Base-by-base conservation (phyloP, 2,113 vertebrate species). In the Calyptomena viridis region DNA sequence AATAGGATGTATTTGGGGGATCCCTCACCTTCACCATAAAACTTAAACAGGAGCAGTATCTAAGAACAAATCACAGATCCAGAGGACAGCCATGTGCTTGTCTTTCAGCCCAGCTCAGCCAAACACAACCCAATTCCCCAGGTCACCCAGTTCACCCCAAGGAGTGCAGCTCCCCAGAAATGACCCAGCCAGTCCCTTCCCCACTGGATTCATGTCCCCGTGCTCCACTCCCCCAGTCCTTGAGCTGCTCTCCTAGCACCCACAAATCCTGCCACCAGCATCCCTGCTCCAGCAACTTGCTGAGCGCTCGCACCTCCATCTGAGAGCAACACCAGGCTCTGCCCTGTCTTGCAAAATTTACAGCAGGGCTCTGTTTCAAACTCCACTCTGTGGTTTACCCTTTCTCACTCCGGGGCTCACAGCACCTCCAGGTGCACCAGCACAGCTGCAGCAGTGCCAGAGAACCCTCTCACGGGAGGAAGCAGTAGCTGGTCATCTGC, bases 401-500 rank as follows among this genome's bases (percentile, higher is more conserved):
- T 94, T 82, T 89, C 74, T 71, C 78, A 1, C 56, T 24, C 25
- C 1, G 1, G 46, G 55, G 53, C 66, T 83, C 0, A 6, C 66
- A 87, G 68, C 52, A 84, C 27, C 84, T 56, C 68, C 21, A 24
- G 80, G 72, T 84, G 80, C 28, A 11, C 42, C 84, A 69, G 60
- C 1, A 0, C 92, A 84, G 95, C 86, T 92, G 91, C 83, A 23
- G 40, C 2, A 0, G 18, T 52, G 37, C 47, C 55, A 60, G 19
- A 81, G 74, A 67, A 49, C 11, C 22, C 21, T 0, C 1, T 0
- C 0, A 2, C 6, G 6, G 30, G 25, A 14, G 39, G 49, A 55
- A 56, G 84, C 2, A 4, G 44, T 4, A 50, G 40, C 12, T 0
- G 16, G 73, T 17, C 84, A 52, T 18, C 28, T 6, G 16, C 52